Evolutionary conservation across 2,888 invertebrate species (phyloP).

Genomic region (Melanophora roralis): DNA sequence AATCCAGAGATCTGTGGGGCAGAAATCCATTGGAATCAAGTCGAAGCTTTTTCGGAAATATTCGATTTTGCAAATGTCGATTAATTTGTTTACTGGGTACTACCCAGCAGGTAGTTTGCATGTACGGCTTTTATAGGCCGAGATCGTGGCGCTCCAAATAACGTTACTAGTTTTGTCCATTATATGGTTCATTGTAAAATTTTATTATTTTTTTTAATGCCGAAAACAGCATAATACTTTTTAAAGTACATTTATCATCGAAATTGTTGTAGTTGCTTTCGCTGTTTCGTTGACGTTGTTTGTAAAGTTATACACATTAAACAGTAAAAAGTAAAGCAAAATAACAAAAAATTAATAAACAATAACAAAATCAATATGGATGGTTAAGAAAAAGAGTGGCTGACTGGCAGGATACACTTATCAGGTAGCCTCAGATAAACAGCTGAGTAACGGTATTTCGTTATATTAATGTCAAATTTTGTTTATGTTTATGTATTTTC

Average conservation of each 20-base stretch:
- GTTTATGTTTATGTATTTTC: too few species aligned
- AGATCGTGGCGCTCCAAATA: slow-evolving; percentile 55
- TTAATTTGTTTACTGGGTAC: not conserved
- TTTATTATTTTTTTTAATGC: slow-evolving; percentile 29
- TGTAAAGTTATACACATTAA: slow-evolving; percentile 23
- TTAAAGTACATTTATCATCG: not conserved
- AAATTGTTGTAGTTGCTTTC: not conserved
- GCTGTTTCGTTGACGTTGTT: not conserved
- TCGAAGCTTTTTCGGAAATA: too few species aligned
- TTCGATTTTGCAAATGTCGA: not conserved
- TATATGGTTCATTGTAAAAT: slow-evolving; percentile 19
- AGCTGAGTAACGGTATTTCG: too few species aligned
- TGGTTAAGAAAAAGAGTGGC: not conserved
- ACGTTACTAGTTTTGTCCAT: slow-evolving; percentile 35
- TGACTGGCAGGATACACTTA: too few species aligned
- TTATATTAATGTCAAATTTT: too few species aligned
- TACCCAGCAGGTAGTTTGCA: too few species aligned
- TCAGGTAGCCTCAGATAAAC: too few species aligned
- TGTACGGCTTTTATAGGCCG: not conserved
- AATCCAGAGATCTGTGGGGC: too few species aligned
- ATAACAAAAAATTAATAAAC: not conserved
- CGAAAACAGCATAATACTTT: slow-evolving; percentile 13
- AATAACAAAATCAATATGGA: slow-evolving; percentile 8
- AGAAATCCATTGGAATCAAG: too few species aligned
- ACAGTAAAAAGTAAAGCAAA: slow-evolving; percentile 2